Evolutionary conservation across 2,888 invertebrate genomes (phyloP).

Genomic region (Dimorphilus gyrociliatus): DNA sequence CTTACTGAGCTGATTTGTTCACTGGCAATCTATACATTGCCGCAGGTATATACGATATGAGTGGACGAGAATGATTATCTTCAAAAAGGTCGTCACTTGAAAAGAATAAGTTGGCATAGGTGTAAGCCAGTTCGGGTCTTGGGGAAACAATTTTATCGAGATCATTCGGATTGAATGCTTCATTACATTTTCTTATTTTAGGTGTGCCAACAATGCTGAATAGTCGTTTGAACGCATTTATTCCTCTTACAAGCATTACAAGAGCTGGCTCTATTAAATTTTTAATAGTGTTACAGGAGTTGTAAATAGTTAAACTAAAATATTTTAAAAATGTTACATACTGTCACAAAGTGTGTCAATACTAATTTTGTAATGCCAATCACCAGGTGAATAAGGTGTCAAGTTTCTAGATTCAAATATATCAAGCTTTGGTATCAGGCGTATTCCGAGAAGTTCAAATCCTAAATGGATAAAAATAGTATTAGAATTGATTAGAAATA

Average conservation of each 20-base stretch:
- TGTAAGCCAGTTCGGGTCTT: constrained; percentile 22
- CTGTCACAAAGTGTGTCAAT: constrained; percentile 22
- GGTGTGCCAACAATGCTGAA: constrained; percentile 2
- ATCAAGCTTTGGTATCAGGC: constrained; percentile 23
- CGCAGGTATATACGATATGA: constrained; percentile 20
- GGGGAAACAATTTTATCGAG: constrained; percentile 22
- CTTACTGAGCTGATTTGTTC: too few species aligned
- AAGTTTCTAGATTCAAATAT: constrained; percentile 26
- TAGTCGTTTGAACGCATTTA: constrained; percentile 21
- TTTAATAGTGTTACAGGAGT: too few species aligned
- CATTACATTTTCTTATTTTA: not conserved
- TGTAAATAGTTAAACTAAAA: too few species aligned
- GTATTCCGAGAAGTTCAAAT: constrained; percentile 28
- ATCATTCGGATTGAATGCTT: constrained; percentile 1
- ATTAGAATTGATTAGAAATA: too few species aligned
- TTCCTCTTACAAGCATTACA: constrained; percentile 21
- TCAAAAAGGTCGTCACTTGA: constrained; percentile 21
- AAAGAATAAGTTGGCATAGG: constrained; percentile 23
- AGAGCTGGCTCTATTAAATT: constrained; percentile 28
- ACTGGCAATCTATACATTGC: not conserved
- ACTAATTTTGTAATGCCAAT: constrained; percentile 22
- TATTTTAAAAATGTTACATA: too few species aligned
- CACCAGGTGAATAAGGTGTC: constrained; percentile 28
- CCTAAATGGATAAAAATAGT: constrained; percentile 15
- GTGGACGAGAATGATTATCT: constrained; percentile 17